These are phyloP conservation scores for Procambarus virginalis DNA, from an alignment of 1,140 invertebrate species.

Conservation along the genomic window DNA sequence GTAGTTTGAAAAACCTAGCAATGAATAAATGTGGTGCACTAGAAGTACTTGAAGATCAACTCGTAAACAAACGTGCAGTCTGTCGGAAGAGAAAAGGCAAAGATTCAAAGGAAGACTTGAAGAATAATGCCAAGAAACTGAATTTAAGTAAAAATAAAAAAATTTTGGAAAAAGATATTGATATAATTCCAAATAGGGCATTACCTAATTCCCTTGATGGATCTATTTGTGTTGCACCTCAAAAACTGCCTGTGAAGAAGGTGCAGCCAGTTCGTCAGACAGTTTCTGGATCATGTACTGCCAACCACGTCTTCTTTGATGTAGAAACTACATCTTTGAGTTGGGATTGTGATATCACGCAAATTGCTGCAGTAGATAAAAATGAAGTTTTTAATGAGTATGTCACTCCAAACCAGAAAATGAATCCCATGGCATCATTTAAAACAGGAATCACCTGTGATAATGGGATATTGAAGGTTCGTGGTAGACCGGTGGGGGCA, in stretches of 20 bases:
- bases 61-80: background rate
- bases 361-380: slow-evolving; percentile 11
- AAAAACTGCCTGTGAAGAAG: background rate
- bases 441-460: slow-evolving; percentile 7
- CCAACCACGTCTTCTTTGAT: slow-evolving; percentile 14
- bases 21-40: background rate
- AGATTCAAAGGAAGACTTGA: background rate
- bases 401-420: background rate
- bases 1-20: background rate
- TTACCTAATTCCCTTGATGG: too few species aligned
- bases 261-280: background rate
- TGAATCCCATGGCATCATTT: background rate
- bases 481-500: background rate
- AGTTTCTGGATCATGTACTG: background rate
- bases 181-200: background rate
- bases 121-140: background rate
- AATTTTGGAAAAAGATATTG: background rate
- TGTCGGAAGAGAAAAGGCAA: background rate
- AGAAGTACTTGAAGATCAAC: background rate
- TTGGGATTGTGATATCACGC: background rate
- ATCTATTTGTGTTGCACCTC: too few species aligned
- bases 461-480: background rate
- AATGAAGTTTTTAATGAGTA: background rate
- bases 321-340: slow-evolving; percentile 22
- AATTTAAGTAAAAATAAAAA: background rate